phyloP scores from a whole-genome alignment of 2,113 vertebrate species.

The Ophthalmolycus amberensis region DNA sequence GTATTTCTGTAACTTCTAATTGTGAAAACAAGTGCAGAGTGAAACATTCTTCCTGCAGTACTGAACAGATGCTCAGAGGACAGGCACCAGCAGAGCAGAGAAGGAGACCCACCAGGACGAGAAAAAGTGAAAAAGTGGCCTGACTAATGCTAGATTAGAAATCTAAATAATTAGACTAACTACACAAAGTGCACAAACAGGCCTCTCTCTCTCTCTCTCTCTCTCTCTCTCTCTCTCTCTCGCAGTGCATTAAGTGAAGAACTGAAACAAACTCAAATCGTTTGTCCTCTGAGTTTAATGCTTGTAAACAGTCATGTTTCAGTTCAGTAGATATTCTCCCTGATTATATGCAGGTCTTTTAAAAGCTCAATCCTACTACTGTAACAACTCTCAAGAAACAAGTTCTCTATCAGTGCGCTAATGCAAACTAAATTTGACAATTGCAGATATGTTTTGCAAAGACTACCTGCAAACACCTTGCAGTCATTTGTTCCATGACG shows the following conservation, averaged over 20 bases:
- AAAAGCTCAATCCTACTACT: neutral
- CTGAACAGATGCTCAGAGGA: slow-evolving; percentile 58
- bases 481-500: slow-evolving; percentile 9
- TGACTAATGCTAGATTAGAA: slow-evolving; percentile 42
- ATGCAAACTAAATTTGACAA: neutral
- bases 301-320: slow-evolving; percentile 2
- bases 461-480: slow-evolving; percentile 11
- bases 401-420: neutral
- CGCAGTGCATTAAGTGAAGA: slow-evolving; percentile 19
- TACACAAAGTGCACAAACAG: slow-evolving; percentile 48
- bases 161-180: slow-evolving; percentile 50
- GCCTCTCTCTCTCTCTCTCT: slow-evolving; percentile 13
- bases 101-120: slow-evolving; percentile 32
- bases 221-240: slow-evolving; percentile 19
- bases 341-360: neutral
- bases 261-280: slow-evolving; percentile 26
- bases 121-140: slow-evolving; percentile 35
- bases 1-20: neutral
- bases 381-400: neutral
- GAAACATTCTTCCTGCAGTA: slow-evolving; percentile 34
- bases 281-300: slow-evolving; percentile 33
- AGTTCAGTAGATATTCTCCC: neutral
- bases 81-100: slow-evolving; percentile 51
- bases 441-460: neutral
- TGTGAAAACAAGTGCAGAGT: slow-evolving; percentile 9